These are phyloP conservation scores for Trichogramma evanescens DNA, from an alignment of 2,888 invertebrate species.

Conservation along the genomic window DNA sequence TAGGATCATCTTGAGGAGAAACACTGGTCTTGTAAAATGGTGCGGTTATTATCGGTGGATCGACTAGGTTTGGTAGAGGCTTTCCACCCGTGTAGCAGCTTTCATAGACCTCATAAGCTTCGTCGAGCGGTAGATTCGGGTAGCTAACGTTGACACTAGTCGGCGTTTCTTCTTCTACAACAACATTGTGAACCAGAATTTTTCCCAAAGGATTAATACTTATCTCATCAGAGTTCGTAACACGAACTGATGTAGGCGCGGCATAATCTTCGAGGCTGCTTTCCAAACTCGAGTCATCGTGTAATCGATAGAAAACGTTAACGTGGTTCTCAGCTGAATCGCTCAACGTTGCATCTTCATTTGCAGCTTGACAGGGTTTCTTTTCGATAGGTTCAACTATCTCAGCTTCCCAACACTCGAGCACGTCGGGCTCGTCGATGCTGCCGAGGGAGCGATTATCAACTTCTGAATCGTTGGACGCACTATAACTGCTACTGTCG, in stretches of 20 bases:
- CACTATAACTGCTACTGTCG: slow-evolving; percentile 20
- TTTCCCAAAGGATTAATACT: slow-evolving; percentile 11
- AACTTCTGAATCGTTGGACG: slow-evolving; percentile 15
- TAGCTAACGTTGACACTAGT: slow-evolving; percentile 25
- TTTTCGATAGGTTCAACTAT: slow-evolving; percentile 33
- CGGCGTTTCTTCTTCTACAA: slow-evolving; percentile 13
- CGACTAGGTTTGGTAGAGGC: slow-evolving; percentile 19
- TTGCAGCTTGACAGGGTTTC: neutral
- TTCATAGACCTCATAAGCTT: slow-evolving; percentile 43
- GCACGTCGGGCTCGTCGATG: slow-evolving; percentile 46
- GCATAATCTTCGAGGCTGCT: slow-evolving; percentile 27
- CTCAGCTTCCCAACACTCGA: slow-evolving; percentile 50
- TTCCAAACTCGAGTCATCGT: slow-evolving; percentile 31
- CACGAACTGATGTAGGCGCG: slow-evolving; percentile 12
- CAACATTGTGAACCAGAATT: slow-evolving; percentile 5
- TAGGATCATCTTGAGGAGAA: slow-evolving; percentile 25
- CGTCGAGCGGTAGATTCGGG: slow-evolving; percentile 34
- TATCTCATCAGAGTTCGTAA: slow-evolving; percentile 21
- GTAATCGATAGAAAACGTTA: slow-evolving; percentile 40
- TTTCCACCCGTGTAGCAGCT: slow-evolving; percentile 32
- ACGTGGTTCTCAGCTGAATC: slow-evolving; percentile 30
- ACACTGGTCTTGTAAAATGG: neutral
- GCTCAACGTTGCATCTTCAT: neutral
- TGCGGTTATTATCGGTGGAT: slow-evolving; percentile 12
- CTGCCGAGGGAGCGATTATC: slow-evolving; percentile 32